These are phyloP conservation scores for Drosophila sulfurigaster DNA, from an alignment of 1,140 invertebrate genomes.

Conservation along the genomic window DNA sequence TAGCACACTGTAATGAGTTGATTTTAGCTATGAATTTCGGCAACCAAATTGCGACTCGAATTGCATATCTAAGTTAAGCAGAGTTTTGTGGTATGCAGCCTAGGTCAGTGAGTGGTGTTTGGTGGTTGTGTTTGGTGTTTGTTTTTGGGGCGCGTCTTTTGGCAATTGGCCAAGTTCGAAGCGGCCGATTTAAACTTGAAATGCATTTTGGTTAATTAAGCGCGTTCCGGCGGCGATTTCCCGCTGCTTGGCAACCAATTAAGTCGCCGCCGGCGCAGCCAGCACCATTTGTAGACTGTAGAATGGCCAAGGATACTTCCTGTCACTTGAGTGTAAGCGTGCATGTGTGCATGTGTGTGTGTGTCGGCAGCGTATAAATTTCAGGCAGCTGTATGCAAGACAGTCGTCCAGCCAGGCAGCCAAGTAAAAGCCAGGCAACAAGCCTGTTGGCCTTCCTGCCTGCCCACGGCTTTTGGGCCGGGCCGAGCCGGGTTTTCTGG, in stretches of 20 bases:
- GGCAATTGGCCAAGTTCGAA: constrained; percentile 58
- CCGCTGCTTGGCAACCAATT: constrained; percentile 81
- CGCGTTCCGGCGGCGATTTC: constrained; percentile 79
- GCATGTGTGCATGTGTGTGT: constrained; percentile 39
- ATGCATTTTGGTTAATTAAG: constrained; percentile 82
- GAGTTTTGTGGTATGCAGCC: constrained; percentile 15
- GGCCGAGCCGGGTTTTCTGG: constrained; percentile 15
- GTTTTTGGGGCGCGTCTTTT: constrained; percentile 36
- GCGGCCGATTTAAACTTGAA: constrained; percentile 52
- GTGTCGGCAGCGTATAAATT: constrained; percentile 62
- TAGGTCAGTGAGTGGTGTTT: constrained; percentile 38
- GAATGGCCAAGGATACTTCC: constrained; percentile 62
- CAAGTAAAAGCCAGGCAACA: constrained; percentile 2
- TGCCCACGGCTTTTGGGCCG: constrained; percentile 65
- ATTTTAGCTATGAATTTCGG: constrained; percentile 31
- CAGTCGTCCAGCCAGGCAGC: neutral
- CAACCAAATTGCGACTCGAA: constrained; percentile 39
- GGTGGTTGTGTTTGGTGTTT: constrained; percentile 11
- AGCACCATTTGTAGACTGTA: constrained; percentile 38
- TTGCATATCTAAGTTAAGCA: constrained; percentile 52
- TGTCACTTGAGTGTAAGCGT: constrained; percentile 43
- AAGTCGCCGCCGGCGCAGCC: constrained; percentile 62
- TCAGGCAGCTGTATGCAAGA: constrained; percentile 58
- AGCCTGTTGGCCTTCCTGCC: constrained; percentile 46
- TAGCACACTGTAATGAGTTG: constrained; percentile 46